Base-by-base conservation (phyloP, 2,113 vertebrate genomes). In the Aleadryas rufinucha region DNA sequence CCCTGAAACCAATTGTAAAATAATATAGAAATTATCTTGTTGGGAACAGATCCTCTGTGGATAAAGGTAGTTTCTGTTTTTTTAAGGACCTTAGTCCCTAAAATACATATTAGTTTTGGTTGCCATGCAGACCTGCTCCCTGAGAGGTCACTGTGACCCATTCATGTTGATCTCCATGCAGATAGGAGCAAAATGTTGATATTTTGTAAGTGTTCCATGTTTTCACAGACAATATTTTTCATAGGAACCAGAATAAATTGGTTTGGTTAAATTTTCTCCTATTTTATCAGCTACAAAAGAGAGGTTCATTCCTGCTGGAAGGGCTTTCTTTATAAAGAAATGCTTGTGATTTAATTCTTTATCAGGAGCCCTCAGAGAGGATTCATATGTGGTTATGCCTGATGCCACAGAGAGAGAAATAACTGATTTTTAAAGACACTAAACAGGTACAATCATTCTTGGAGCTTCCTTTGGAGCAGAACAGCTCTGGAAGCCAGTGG, bases 111-210 rank as follows among this genome's bases (percentile, higher is more conserved):
- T 95, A 78, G 65, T 90, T 95, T 42, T 81, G 33, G 42, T 87
- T 85, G 91, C 84, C 94, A 97, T 6, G 31, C 82, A 95, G 89
- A 87, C 94, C 88, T 95, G 57, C 47, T 75, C 64, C 76, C 65
- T 59, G 45, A 85, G 70, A 92, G 94, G 96, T 95, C 82, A 89
- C 86, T 84, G 89, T 94, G 93, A 96, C 95, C 95, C 86, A 33
- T 49, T 81, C 49, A 22, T 65, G 89, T 79, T 54, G 95, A 95
- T 94, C 91, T 66, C 20, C 76, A 45, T 1, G 30, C 84, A 86
- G 90, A 95, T 90, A 96, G 59, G 76, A 94, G 59, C 0, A 6
- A 94, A 93, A 76, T 77, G 47, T 84, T 91, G 90, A 86, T 91
- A 88, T 95, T 94, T 93, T 92, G 52, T 74, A 91, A 92, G 65